Evolutionary conservation across 1,140 invertebrate species (phyloP), one percentile per base, ranked within the genome.

Genomic region (Lepidurus packardi): DNA sequence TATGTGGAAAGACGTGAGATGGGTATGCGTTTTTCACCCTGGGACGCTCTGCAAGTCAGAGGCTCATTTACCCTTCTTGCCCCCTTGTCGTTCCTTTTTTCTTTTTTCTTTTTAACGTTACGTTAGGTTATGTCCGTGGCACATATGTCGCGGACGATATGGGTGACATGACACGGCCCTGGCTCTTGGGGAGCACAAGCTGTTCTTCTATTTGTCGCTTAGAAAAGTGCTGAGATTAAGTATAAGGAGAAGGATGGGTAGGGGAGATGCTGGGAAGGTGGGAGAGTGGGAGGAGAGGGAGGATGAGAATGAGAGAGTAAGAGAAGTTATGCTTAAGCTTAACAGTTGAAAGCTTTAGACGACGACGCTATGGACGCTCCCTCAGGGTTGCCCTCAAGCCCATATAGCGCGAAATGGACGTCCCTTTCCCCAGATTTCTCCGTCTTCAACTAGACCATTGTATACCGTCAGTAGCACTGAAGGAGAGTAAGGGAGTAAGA

Each of bases 161-260:
- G 53, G 53, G 53, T 65, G 53, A 65, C 53, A 65, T 65, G 53
- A 65, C 53, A 65, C 53, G 53, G 21, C 53, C 53, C 53, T 21
- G 53, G 53, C 53, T 65, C 53, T 65, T 65, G 8, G 53, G 53
- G 53, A 65, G 53, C 53, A 65, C 53, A 65, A 65, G 53, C 53
- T 65, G 53, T 65, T 65, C 34, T 34, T 34, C 53, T 21, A 65
- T 65, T 65, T 65, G 53, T 65, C 53, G 53, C 53, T n/a, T 16
- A 65, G 53, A 65, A 65, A 65, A 65, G 53, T 65, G 21, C 53
- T 65, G 53, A 65, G 53, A 65, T 65, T n/a, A 65, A 65, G 53
- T 65, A 65, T 13, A 65, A 65, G 53, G 53, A 13, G 53, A 65
- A 65, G 53, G 53, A 21, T 65, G 53, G 9, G 13, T 13, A 16